A percentile compares a stretch with the other conserved stretches of the same genome.
phyloP scores from a whole-genome alignment of 35 echinoderm and acorn worm species.

The Ophioderma brevispina region DNA sequence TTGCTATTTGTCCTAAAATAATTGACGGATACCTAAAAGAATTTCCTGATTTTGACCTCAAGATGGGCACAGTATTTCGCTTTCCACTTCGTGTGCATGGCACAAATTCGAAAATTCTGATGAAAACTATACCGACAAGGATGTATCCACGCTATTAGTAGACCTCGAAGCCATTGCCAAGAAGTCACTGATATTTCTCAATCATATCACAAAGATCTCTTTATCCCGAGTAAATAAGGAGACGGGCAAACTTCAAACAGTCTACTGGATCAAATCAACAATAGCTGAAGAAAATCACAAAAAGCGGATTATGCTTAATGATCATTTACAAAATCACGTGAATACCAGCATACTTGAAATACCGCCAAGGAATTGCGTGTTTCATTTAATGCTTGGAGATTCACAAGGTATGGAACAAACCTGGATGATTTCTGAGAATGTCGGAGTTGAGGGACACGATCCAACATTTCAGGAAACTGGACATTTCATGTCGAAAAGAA shows the following conservation, averaged over 20 bases:
- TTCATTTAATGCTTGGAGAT: constrained; percentile 18
- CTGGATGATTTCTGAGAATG: constrained; percentile 39
- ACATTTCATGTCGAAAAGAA: neutral
- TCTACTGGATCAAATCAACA: neutral
- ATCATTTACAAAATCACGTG: neutral
- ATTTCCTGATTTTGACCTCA: neutral
- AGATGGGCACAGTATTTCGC: constrained; percentile 49
- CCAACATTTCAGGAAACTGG: neutral
- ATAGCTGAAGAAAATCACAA: neutral
- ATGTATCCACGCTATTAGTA: neutral
- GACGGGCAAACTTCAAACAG: neutral
- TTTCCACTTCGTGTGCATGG: constrained; percentile 45
- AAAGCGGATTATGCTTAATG: neutral
- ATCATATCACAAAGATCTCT: constrained; percentile 59
- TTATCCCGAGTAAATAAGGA: constrained; percentile 30
- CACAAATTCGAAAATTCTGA: constrained; percentile 20
- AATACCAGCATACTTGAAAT: neutral
- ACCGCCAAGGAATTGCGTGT: neutral
- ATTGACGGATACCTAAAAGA: constrained; percentile 37
- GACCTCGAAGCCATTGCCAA: constrained; percentile 37
- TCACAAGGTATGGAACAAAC: neutral
- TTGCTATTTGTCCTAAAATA: constrained; percentile 24
- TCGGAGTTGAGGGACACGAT: constrained; percentile 1
- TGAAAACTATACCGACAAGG: neutral
- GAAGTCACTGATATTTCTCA: constrained; percentile 63